Evolutionary conservation across 2,888 invertebrate species (phyloP).

Genomic region (Platycheirus rosarum): DNA sequence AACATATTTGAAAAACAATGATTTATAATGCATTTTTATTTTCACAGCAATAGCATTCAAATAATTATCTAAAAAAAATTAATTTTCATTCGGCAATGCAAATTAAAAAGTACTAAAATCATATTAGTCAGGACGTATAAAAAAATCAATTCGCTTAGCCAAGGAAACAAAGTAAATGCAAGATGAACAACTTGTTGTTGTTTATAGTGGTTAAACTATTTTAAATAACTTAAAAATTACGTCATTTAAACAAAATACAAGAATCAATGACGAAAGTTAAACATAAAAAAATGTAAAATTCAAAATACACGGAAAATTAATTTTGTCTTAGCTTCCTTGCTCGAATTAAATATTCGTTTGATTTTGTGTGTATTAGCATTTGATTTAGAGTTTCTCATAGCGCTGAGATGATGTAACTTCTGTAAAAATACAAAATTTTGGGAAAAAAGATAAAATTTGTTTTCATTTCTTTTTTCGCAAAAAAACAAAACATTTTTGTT

Average conservation of each 20-base stretch:
- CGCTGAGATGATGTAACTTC: conserved; percentile 95
- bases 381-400: conserved; percentile 93
- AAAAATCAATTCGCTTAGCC: background rate
- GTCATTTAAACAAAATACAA: conserved; percentile 20
- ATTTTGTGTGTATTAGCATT: conserved; percentile 72
- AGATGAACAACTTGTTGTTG: background rate
- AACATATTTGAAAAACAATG: conserved; percentile 10
- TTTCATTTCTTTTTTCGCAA: conserved; percentile 32
- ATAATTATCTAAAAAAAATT: conserved; percentile 22
- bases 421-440: conserved; percentile 86
- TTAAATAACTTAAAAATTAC: conserved; percentile 12
- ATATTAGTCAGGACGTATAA: conserved; percentile 20
- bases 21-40: conserved; percentile 3
- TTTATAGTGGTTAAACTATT: conserved; percentile 3
- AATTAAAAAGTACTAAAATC: conserved; percentile 3
- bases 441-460: conserved; percentile 55
- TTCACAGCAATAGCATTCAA: conserved; percentile 29
- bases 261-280: conserved; percentile 34
- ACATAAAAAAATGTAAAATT: conserved; percentile 31
- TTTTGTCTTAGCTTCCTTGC: conserved; percentile 74
- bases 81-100: conserved; percentile 50
- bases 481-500: conserved; percentile 43
- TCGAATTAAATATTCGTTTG: conserved; percentile 61
- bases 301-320: conserved; percentile 62
- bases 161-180: conserved; percentile 53